These are phyloP conservation scores for Pollimyrus isidori DNA, from an alignment of 2,113 vertebrate genomes.

Conservation along the genomic window DNA sequence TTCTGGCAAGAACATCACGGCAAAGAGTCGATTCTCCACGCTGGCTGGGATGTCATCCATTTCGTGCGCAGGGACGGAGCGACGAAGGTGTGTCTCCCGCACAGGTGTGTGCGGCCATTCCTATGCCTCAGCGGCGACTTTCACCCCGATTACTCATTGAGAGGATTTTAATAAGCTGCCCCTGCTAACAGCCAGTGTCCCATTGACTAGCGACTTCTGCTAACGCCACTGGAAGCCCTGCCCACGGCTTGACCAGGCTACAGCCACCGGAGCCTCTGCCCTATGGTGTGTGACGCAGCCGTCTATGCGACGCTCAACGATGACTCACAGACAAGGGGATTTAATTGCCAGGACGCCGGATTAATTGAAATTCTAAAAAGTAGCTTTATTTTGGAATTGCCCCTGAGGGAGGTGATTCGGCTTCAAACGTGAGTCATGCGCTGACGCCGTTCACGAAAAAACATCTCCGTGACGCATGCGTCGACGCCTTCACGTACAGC, in stretches of 20 bases:
- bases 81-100: not conserved
- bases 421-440: not conserved
- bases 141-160: not conserved
- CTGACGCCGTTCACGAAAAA: not conserved
- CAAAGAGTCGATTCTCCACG: not conserved
- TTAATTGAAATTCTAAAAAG: not conserved
- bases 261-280: not conserved
- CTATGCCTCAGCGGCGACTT: not conserved
- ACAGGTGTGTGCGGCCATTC: not conserved
- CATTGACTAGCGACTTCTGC: not conserved
- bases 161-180: not conserved
- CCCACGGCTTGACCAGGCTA: not conserved
- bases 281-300: not conserved
- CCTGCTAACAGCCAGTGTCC: not conserved
- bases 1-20: not conserved
- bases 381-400: not conserved
- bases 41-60: slow-evolving; percentile 7
- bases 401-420: not conserved
- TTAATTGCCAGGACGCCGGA: not conserved
- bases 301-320: not conserved
- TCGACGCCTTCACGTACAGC: not conserved
- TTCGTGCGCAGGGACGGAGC: not conserved
- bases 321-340: not conserved
- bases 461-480: not conserved
- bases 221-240: not conserved